These are phyloP conservation scores for Deroptyus accipitrinus DNA, from an alignment of 2,113 vertebrate genomes.

Conservation along the genomic window DNA sequence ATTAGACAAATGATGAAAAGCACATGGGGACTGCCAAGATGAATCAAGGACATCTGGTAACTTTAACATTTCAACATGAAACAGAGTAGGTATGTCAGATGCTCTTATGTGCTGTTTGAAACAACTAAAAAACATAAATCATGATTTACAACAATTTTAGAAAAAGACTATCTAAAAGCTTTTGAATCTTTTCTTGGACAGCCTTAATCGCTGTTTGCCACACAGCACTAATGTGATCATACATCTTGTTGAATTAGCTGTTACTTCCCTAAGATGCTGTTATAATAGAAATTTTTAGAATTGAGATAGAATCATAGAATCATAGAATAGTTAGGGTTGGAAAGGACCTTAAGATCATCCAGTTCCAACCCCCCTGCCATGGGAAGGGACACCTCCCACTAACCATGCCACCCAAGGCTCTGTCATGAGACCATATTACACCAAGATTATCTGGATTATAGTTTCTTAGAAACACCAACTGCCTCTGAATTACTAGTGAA, in stretches of 20 bases:
- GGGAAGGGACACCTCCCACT: too few species aligned
- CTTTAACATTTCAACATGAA: slow-evolving; percentile 35
- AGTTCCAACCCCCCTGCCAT: too few species aligned
- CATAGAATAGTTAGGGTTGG: too few species aligned
- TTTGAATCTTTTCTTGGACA: neutral
- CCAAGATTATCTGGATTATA: neutral
- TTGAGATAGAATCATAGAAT: neutral
- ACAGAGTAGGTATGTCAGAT: slow-evolving; percentile 6
- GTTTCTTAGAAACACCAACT: neutral
- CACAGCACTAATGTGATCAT: neutral
- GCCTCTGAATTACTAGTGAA: neutral
- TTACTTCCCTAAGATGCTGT: neutral
- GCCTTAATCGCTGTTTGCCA: neutral
- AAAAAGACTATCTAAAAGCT: neutral
- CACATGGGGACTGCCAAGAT: slow-evolving; percentile 58
- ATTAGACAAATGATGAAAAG: slow-evolving; percentile 46
- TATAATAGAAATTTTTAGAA: neutral
- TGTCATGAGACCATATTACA: neutral
- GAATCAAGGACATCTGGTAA: slow-evolving; percentile 56
- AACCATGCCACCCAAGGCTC: too few species aligned
- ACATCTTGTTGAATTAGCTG: neutral
- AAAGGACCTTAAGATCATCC: too few species aligned
- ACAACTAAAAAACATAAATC: neutral
- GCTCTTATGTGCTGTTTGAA: neutral
- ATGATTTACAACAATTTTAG: neutral